Base-by-base conservation (phyloP, 1,140 invertebrate species). In the Eriosoma lanigerum region DNA sequence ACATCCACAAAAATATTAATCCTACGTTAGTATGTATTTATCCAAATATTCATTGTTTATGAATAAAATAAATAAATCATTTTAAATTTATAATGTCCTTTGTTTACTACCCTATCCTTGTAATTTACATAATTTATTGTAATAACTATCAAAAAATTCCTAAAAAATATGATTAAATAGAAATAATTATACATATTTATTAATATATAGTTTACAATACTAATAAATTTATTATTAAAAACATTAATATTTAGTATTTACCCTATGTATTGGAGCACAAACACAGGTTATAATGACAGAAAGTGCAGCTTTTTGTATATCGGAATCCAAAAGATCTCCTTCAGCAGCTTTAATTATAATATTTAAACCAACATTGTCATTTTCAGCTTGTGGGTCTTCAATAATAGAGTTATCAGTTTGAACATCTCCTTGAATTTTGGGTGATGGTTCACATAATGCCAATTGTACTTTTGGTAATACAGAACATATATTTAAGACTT, bases 231-330 rank as follows among this genome's bases (percentile, higher is more conserved):
- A 46, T 62, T 29, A 48, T 62, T 38, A 50, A 73, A 58, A 73
- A 82, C 15, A 81, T 52, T 70, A 81, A 10, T 80, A 85, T 86
- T 52, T 70, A 81, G 5, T 80, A 85, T 86, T 87, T 87, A 94
- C 93, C 85, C 93, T 89, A 81, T 93, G 90, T 21, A 95, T 90
- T 0, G 96, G 95, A 17, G 94, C 94, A 87, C 96, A 98, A 5
- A 97, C 94, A 87, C 95, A 96, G 85, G 97, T 97, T 62, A 95
- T 93, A 38, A 98, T 89, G 13, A 96, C 92, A 83, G 92, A 90
- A 0, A 98, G 87, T 0, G 96, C 96, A 0, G 96, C 92, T 84
- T 94, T 93, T 84, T 97, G 93, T 0, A 98, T 95, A 84, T 98
- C 96, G 0, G 95, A 89, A 84, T 97, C 95, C 4, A 90, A 88